These are phyloP conservation scores for Aselliscus stoliczkanus DNA, from an alignment of 2,797 vertebrate species.

Conservation along the genomic window DNA sequence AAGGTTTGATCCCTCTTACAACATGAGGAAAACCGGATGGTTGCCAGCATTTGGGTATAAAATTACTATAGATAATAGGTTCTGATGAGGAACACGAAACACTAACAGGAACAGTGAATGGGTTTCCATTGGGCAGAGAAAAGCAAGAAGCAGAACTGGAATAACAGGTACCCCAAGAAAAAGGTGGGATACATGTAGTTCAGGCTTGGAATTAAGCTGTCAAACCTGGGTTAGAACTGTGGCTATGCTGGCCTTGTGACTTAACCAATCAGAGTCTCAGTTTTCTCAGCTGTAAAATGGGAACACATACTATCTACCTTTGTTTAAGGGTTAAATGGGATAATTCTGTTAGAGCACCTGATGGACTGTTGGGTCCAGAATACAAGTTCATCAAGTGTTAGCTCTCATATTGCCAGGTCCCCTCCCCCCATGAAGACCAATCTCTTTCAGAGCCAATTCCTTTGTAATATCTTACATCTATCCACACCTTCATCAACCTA, in stretches of 20 bases:
- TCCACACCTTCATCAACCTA: not conserved
- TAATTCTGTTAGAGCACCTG: not conserved
- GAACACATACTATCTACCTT: not conserved
- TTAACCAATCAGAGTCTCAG: not conserved
- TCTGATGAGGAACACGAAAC: not conserved
- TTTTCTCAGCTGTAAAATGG: not conserved
- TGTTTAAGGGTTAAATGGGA: not conserved
- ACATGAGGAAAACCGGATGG: not conserved
- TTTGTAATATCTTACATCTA: not conserved
- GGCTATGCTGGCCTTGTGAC: not conserved
- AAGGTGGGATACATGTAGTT: not conserved
- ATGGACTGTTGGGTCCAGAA: not conserved
- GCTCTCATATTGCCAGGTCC: not conserved
- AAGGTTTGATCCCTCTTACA: not conserved
- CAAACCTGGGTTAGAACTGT: not conserved
- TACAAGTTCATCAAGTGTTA: not conserved
- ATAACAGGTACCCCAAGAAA: not conserved
- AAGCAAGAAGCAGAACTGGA: not conserved
- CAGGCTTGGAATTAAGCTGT: not conserved
- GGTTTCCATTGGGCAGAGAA: not conserved
- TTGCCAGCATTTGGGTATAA: not conserved
- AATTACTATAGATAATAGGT: not conserved
- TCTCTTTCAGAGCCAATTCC: not conserved
- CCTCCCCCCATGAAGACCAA: not conserved
- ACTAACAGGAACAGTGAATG: not conserved